Evolutionary conservation across 2,797 vertebrate species (phyloP).

Genomic region (Enteromius argenteus): DNA sequence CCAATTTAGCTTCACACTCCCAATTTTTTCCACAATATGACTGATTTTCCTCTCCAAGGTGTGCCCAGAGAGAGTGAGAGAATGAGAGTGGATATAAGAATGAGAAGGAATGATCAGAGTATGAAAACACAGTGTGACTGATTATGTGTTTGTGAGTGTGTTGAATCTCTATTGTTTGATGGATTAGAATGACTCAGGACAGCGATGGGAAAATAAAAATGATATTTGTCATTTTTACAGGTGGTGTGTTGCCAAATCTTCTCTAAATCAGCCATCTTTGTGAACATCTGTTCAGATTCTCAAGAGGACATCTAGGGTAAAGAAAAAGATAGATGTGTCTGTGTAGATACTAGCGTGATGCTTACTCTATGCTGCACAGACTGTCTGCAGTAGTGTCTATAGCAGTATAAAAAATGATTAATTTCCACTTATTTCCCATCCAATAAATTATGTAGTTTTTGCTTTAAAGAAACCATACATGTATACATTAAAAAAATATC

Average conservation of each 20-base stretch:
- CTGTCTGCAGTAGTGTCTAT: not conserved
- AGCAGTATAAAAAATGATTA: not conserved
- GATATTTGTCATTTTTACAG: slow-evolving; percentile 44
- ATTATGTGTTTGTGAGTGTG: slow-evolving; percentile 27
- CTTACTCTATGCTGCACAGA: not conserved
- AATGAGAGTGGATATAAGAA: not conserved
- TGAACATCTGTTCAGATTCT: slow-evolving; percentile 41
- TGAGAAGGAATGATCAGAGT: not conserved
- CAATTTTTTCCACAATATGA: slow-evolving; percentile 30
- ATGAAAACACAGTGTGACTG: slow-evolving; percentile 5
- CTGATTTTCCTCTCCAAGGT: slow-evolving; percentile 27
- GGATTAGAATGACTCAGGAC: slow-evolving; percentile 38
- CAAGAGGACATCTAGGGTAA: slow-evolving; percentile 28
- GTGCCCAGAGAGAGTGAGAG: slow-evolving; percentile 26
- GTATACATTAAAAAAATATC: too few species aligned
- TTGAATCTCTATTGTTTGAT: slow-evolving; percentile 38
- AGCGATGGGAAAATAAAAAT: slow-evolving; percentile 44
- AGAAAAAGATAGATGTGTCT: slow-evolving; percentile 37
- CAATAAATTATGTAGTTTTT: not conserved
- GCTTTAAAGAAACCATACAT: not conserved
- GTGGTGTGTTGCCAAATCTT: slow-evolving; percentile 33
- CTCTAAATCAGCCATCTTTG: slow-evolving; percentile 37
- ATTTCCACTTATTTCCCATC: not conserved
- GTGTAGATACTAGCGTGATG: not conserved
- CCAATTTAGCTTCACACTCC: slow-evolving; percentile 19